Percentiles rank a stretch among this genome's conserved stretches.
phyloP scores from a whole-genome alignment of 2,888 invertebrate genomes.

The Cosmopolites sordidus region DNA sequence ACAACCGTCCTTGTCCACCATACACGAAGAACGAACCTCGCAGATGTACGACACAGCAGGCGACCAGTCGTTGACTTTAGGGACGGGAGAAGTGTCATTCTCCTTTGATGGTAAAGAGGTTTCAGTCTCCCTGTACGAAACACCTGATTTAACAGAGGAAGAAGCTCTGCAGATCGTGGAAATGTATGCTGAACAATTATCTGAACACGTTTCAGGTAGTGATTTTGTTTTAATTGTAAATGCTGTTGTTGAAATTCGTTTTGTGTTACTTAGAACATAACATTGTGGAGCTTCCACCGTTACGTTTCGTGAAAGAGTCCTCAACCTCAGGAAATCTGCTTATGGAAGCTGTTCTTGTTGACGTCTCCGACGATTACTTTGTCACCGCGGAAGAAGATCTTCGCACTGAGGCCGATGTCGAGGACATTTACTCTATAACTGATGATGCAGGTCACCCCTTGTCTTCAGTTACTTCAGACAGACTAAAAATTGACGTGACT shows the following conservation, averaged over 20 bases:
- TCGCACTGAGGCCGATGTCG: slow-evolving; percentile 80
- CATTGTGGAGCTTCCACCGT: slow-evolving; percentile 79
- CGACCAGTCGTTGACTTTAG: slow-evolving; percentile 63
- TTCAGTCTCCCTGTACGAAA: slow-evolving; percentile 85
- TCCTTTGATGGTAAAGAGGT: slow-evolving; percentile 91
- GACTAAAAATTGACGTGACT: slow-evolving; percentile 50
- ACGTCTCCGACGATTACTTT: slow-evolving; percentile 82
- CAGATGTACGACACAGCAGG: slow-evolving; percentile 73
- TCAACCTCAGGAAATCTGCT: slow-evolving; percentile 81
- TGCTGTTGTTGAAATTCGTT: too few species aligned
- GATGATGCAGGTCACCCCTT: slow-evolving; percentile 57
- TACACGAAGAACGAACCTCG: slow-evolving; percentile 85
- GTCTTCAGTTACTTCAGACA: slow-evolving; percentile 52
- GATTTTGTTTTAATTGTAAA: slow-evolving; percentile 1
- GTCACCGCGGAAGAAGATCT: slow-evolving; percentile 76
- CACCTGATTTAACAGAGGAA: slow-evolving; percentile 87
- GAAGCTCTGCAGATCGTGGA: slow-evolving; percentile 88
- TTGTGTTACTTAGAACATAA: slow-evolving; percentile 62
- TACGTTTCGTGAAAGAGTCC: slow-evolving; percentile 84
- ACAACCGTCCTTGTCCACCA: slow-evolving; percentile 82
- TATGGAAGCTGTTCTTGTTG: slow-evolving; percentile 89
- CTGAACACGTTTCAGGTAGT: slow-evolving; percentile 72
- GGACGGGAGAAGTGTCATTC: slow-evolving; percentile 83
- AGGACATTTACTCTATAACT: slow-evolving; percentile 73
- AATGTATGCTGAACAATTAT: slow-evolving; percentile 90